Evolutionary conservation across 2,113 vertebrate genomes (phyloP), one percentile per base, ranked within the genome.

Genomic region (Hyaena hyaena): DNA sequence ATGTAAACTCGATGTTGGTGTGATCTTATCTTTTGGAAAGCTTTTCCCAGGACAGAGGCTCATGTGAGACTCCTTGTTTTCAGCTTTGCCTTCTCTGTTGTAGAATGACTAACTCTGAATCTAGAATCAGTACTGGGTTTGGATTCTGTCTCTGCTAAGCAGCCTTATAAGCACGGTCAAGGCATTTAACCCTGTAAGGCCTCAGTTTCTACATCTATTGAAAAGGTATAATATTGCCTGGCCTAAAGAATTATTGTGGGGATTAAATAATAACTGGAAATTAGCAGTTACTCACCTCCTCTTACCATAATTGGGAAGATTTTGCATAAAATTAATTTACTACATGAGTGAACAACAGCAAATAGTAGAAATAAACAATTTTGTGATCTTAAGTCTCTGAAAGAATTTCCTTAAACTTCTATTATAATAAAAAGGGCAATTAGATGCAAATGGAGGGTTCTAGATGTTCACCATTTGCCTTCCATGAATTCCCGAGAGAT

Each of bases 351-450:
- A 88, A 55, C 10, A 93, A 93, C 21, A 83, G 17, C 55, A 96
- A 96, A 93, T 5, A 81, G 69, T 66, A 86, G 76, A 17, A 90
- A 76, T 65, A 96, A 93, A 95, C 77, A 58, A 82, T 93, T 95
- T 91, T 74, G 50, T 53, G 53, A 93, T 61, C 53, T 87, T 26
- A 85, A 93, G 43, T 48, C 50, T 94, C 65, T 89, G 87, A 92
- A 95, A 97, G 65, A 33, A 86, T 83, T 92, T 93, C 31, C 39
- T 92, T 50, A 77, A 95, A 84, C 45, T 93, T 97, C 92, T 85
- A 58, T 92, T 76, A 68, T 66, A 96, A 73, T 65, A 88, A 88
- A 89, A 90, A 73, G 73, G 31, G 0, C 90, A 98, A 63, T 43
- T 74, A 97, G 82, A 98, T 10, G 16, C 35, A 88, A 95, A 90